Base-by-base conservation (phyloP, 1,140 invertebrate genomes). In the Drosophila pruinosa region DNA sequence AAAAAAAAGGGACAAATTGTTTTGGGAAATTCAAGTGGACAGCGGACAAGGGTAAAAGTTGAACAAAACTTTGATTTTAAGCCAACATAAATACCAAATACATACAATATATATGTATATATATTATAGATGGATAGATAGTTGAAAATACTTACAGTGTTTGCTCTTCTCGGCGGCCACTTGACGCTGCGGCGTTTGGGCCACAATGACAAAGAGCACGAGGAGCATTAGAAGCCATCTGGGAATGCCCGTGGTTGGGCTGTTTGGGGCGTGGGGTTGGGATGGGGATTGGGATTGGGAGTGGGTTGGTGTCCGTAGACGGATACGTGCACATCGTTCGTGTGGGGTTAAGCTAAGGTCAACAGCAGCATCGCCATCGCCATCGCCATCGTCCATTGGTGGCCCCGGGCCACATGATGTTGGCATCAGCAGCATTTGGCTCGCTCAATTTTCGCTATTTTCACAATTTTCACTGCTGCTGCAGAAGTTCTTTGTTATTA, bases 341-440 rank as follows among this genome's bases (percentile, higher is more conserved):
- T 56, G 28, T 31, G 24, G 47, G 34, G 54, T 41, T 65, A 61
- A 36, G 50, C 61, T 48, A 57, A 56, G 63, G 45, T 61, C 70
- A 72, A 62, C 57, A 52, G 34, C 39, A 34, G 34, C 34, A 31
- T 48, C 50, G 47, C 6, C 4, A 36, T 28, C 36, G 15, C 12
- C 34, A 31, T 48, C 50, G 47, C 6, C 53, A 6, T 21, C 31
- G 38, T 62, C 63, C 58, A 17, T 26, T 61, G 82, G 89, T 65
- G 89, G 89, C 41, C 89, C 89, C 41, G 89, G 89, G 74, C 89
- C 89, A 85, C 89, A 90, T 56, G 89, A 90, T 77, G 89, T 90
- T 63, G 89, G 89, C 78, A 83, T 80, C 73, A 89, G 72, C 89
- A 90, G 75, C 77, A 85, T 89, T 58, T 64, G 76, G 56, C 43